Evolutionary conservation across 2,797 vertebrate species (phyloP).

Genomic region (Glyptemys insculpta): DNA sequence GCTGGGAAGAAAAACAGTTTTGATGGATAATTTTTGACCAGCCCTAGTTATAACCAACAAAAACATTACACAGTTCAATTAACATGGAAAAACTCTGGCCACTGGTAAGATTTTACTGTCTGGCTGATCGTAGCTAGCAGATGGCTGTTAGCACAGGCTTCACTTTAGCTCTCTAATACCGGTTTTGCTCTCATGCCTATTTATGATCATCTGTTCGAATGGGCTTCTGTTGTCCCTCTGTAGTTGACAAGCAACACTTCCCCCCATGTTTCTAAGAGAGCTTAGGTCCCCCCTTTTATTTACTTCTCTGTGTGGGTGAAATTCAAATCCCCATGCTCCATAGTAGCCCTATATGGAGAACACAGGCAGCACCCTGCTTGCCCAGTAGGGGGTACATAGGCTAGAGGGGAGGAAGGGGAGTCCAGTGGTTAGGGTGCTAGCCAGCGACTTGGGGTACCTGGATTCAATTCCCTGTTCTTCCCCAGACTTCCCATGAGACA

Average conservation of each 20-base stretch:
- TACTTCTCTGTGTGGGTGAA: no score
- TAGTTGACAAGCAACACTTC: background rate
- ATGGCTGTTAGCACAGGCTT: background rate
- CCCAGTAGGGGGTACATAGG: no score
- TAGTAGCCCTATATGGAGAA: no score
- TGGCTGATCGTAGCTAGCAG: background rate
- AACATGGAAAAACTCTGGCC: background rate
- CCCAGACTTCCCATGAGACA: background rate
- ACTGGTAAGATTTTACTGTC: background rate
- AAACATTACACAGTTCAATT: background rate
- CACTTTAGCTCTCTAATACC: background rate
- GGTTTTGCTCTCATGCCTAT: background rate
- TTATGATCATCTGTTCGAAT: background rate
- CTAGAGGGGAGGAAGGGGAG: no score
- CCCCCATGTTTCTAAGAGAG: background rate
- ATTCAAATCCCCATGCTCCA: no score
- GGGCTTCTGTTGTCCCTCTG: background rate
- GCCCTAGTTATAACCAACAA: background rate
- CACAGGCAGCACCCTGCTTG: no score
- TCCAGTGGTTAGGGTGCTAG: no score
- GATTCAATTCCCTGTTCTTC: background rate
- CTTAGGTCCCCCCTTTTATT: no score
- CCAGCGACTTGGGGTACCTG: background rate
- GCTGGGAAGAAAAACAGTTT: background rate
- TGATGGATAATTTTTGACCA: background rate